Percentiles rank a stretch among this genome's conserved stretches.
Conservation (phyloP, 2,888 invertebrate genomes). For the Rhaphigaster nebulosa region DNA sequence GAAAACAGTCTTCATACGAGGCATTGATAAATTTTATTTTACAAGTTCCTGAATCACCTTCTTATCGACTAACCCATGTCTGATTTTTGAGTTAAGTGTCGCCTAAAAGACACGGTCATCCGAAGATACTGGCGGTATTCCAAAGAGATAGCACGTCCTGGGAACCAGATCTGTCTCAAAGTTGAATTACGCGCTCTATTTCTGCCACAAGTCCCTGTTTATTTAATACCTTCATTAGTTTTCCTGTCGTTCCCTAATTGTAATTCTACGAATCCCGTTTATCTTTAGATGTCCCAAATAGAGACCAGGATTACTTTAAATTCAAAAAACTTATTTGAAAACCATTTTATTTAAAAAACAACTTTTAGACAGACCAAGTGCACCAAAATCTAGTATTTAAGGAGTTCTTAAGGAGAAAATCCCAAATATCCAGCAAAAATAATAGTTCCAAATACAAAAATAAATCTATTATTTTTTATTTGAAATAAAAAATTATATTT, state of each 20-base stretch:
- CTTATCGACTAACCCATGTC: neutral
- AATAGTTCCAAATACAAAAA: no score
- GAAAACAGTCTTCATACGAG: no score
- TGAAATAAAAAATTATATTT: no score
- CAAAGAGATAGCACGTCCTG: neutral
- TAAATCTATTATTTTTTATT: no score
- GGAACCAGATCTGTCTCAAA: constrained; percentile 6
- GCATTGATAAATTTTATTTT: no score
- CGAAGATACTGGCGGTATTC: neutral
- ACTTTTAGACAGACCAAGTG: no score
- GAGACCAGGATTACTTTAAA: neutral
- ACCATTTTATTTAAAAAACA: no score
- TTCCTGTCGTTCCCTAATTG: constrained; percentile 35
- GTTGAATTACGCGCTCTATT: constrained; percentile 31
- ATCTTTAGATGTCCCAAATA: constrained; percentile 40
- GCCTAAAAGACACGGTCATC: neutral
- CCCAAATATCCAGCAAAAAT: no score
- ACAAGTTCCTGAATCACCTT: neutral
- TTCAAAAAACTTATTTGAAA: neutral
- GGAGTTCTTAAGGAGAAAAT: no score
- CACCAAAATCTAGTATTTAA: no score
- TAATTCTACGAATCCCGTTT: constrained; percentile 35
- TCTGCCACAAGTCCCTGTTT: constrained; percentile 17
- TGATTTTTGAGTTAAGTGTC: neutral
- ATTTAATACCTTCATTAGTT: constrained; percentile 46